Base-by-base conservation (phyloP, 2,888 invertebrate species). In the Chrysolina americana region DNA sequence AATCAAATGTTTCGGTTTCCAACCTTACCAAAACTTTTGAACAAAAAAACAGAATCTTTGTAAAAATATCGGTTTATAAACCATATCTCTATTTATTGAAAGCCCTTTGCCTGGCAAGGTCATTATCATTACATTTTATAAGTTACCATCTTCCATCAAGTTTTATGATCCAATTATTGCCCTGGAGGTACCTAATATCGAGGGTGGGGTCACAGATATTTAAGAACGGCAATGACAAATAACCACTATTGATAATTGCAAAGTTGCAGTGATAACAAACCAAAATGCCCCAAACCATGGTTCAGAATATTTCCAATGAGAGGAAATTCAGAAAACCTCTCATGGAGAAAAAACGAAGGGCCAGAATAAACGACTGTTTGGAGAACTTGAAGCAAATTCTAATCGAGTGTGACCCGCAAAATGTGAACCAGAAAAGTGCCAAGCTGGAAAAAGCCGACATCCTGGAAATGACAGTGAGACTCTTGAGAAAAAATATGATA, bases 401-500 rank as follows among this genome's bases (percentile, higher is more conserved):
- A 41, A 41, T 81, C 17, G 78, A 81, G 66, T 77, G 74, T 68
- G 79, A 81, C 71, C 81, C 81, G 3, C 71, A 81, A 15, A 71
- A 68, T 63, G 79, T 73, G 48, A 76, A 63, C 17, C 75, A 77
- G 13, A 74, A 74, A 36, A 77, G 72, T 70, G 76, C 78, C 50
- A 82, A 81, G 64, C 56, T 82, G 66, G 82, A 82, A 71, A 82
- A 82, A 68, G 82, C 82, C 2, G 82, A 82, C 56, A 81, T 82
- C 28, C 68, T 82, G 62, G 82, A 82, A 68, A 73, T 82, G 78
- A 81, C 81, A 2, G 81, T 82, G 50, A 77, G 91, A 76, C 91
- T 91, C 81, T 77, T 91, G 2, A 89, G 89, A 73, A 89, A 89
- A 73, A 48, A 68, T 36, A 50, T 77, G 41, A 70, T 23, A 17